Conservation (phyloP, 2,888 invertebrate species). For the Pharmacophagus antenor region DNA sequence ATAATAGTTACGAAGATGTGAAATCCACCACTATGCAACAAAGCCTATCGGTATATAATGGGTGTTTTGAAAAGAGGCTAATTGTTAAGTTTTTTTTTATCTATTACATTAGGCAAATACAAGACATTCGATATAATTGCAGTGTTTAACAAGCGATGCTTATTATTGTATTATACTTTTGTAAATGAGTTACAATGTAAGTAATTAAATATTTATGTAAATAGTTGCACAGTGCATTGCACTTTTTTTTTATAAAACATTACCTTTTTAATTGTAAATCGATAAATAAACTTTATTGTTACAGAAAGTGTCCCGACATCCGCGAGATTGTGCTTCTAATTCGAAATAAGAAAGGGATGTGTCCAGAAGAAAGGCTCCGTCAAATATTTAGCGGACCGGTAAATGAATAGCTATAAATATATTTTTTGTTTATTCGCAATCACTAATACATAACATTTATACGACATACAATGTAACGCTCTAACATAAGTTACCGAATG, state of each 20-base stretch:
- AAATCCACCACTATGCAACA: neutral
- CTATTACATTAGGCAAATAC: neutral
- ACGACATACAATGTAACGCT: too few relatives aligned
- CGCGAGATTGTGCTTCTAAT: conserved; percentile 88
- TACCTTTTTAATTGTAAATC: neutral
- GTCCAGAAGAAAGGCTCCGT: conserved; percentile 84
- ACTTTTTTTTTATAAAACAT: neutral
- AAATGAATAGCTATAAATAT: conserved; percentile 50
- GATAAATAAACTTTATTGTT: conserved; percentile 32
- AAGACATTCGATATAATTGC: neutral
- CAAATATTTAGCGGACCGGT: conserved; percentile 88
- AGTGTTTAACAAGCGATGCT: neutral
- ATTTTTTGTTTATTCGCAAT: neutral
- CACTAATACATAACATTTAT: neutral
- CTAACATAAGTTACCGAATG: too few relatives aligned
- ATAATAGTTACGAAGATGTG: neutral
- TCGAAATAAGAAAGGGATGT: conserved; percentile 88
- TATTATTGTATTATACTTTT: neutral
- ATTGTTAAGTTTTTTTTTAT: neutral
- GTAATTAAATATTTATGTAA: neutral
- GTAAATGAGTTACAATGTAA: too few relatives aligned
- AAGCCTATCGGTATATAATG: neutral
- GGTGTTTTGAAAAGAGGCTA: neutral
- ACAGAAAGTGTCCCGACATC: conserved; percentile 83
- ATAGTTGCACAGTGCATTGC: neutral